Conservation (phyloP, 2,888 invertebrate genomes). For the Abrostola triplasia region DNA sequence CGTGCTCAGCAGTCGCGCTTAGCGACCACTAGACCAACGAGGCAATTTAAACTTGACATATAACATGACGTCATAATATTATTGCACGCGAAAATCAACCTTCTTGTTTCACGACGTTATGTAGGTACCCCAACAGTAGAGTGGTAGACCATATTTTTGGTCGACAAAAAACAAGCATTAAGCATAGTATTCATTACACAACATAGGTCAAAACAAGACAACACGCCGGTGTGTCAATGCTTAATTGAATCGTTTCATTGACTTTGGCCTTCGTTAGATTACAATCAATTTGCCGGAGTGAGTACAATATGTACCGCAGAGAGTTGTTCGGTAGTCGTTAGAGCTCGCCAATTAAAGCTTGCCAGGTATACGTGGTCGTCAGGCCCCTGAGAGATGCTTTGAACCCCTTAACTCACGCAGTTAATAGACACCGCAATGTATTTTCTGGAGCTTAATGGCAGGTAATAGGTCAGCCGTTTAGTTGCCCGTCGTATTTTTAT, state of each 20-base stretch:
- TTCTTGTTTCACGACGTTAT: too few relatives aligned
- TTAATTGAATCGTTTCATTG: constrained; percentile 51
- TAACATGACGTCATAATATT: too few relatives aligned
- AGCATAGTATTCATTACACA: not conserved
- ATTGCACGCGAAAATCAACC: too few relatives aligned
- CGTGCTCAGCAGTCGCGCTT: too few relatives aligned
- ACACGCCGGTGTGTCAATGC: not conserved
- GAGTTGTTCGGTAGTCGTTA: constrained; percentile 31
- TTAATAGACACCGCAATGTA: constrained; percentile 41
- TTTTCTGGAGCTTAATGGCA: constrained; percentile 38
- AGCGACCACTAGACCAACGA: too few relatives aligned
- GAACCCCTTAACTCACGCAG: constrained; percentile 48
- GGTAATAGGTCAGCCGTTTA: constrained; percentile 47
- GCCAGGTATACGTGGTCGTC: constrained; percentile 17
- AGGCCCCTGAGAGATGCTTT: constrained; percentile 42
- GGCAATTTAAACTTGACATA: too few relatives aligned
- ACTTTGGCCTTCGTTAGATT: constrained; percentile 45
- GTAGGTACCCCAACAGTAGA: too few relatives aligned
- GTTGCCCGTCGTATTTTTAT: constrained; percentile 47
- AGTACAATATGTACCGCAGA: constrained; percentile 32
- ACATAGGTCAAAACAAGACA: not conserved
- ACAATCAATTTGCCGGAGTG: constrained; percentile 54
- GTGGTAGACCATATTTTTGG: too few relatives aligned
- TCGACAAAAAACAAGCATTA: not conserved
- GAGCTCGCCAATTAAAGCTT: constrained; percentile 50